phyloP scores from a whole-genome alignment of 2,113 vertebrate species.

The Ceyx margarethae region DNA sequence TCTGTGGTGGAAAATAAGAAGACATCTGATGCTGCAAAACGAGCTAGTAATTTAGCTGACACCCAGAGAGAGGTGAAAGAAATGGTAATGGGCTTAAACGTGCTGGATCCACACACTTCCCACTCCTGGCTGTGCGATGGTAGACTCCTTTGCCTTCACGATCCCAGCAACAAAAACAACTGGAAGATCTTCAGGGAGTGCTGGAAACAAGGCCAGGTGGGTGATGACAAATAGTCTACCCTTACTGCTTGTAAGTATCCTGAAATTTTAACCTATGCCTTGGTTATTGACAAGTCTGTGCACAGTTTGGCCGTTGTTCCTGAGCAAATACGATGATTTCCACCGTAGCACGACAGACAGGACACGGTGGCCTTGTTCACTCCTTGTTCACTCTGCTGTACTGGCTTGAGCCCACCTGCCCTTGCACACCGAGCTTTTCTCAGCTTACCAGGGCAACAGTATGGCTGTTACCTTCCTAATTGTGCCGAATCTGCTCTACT shows the following conservation, averaged over 20 bases:
- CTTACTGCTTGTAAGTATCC: not conserved
- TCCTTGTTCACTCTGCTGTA: not conserved
- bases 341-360: not conserved
- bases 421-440: not conserved
- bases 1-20: constrained; percentile 99
- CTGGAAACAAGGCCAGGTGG: constrained; percentile 99
- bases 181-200: constrained; percentile 99
- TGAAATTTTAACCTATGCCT: not conserved
- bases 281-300: not conserved
- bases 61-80: constrained; percentile 86
- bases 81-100: constrained; percentile 94
- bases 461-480: not conserved
- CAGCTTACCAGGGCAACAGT: not conserved
- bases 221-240: not conserved
- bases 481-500: not conserved
- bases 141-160: constrained; percentile 94
- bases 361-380: not conserved
- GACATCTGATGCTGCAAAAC: constrained; percentile 84
- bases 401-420: not conserved
- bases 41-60: constrained; percentile 79
- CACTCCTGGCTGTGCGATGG: constrained; percentile 99
- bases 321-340: not conserved
- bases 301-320: not conserved
- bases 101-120: constrained; percentile 95
- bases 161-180: constrained; percentile 97